Evolutionary conservation across 2,888 invertebrate genomes (phyloP).

Genomic region (Pachydiplax longipennis): DNA sequence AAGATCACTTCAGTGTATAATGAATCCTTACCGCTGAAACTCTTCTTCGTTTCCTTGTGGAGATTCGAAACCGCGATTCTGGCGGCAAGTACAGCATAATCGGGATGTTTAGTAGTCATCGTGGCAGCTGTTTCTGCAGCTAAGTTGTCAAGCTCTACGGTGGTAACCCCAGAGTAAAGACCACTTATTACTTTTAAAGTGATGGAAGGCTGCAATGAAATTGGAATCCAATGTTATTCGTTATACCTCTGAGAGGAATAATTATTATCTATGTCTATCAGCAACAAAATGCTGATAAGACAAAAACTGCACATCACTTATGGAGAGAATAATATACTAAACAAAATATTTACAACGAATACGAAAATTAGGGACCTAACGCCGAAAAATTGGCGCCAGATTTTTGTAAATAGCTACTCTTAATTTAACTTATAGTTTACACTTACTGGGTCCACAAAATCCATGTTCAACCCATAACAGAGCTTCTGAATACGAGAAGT

Average conservation of each 20-base stretch:
- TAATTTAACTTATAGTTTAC: not conserved
- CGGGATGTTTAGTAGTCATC: conserved; percentile 96
- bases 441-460: conserved; percentile 94
- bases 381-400: too few relatives aligned
- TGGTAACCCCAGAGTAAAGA: conserved; percentile 94
- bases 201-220: conserved; percentile 71
- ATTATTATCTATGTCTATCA: not conserved
- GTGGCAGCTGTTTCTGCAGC: conserved; percentile 99
- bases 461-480: conserved; percentile 94
- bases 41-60: conserved; percentile 97
- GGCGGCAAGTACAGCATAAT: conserved; percentile 90
- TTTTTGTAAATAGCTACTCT: too few relatives aligned
- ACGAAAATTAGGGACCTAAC: too few relatives aligned
- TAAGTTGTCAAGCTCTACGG: conserved; percentile 94
- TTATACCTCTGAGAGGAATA: not conserved
- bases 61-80: conserved; percentile 96
- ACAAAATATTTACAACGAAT: too few relatives aligned
- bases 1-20: not conserved
- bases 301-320: not conserved
- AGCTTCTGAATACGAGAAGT: conserved; percentile 94
- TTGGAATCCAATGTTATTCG: not conserved
- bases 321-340: not conserved
- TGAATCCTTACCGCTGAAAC: conserved; percentile 76
- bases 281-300: not conserved
- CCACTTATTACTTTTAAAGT: conserved; percentile 94